Percentiles rank a stretch among this genome's conserved stretches.
Conservation (phyloP, 2,888 invertebrate species). For the Dynastes hyllus region DNA sequence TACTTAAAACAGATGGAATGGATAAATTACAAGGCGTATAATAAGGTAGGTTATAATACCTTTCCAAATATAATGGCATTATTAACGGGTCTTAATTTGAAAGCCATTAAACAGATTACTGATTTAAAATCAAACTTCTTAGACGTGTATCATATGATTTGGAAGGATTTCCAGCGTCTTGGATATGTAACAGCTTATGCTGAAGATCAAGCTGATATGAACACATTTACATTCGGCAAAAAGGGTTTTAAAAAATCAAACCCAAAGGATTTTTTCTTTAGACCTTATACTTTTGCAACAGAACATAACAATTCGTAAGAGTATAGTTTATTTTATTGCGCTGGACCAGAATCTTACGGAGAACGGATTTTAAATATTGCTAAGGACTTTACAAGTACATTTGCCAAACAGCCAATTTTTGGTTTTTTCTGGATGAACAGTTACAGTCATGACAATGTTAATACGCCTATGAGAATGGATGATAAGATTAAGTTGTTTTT, state of each 20-base stretch:
- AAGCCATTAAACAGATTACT: constrained; percentile 72
- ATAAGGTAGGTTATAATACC: constrained; percentile 89
- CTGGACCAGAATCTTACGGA: constrained; percentile 78
- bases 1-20: constrained; percentile 76
- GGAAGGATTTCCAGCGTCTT: constrained; percentile 81
- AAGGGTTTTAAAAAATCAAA: constrained; percentile 79
- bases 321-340: constrained; percentile 70
- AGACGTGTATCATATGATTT: constrained; percentile 84
- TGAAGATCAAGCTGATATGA: constrained; percentile 83
- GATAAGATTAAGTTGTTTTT: constrained; percentile 76
- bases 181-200: constrained; percentile 87
- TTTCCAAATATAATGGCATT: constrained; percentile 92
- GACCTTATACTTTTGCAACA: constrained; percentile 83
- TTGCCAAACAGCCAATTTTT: constrained; percentile 78
- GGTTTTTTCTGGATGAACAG: constrained; percentile 88
- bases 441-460: constrained; percentile 84
- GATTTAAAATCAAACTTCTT: constrained; percentile 73
- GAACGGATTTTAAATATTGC: constrained; percentile 83
- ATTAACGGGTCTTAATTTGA: constrained; percentile 77
- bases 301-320: constrained; percentile 69
- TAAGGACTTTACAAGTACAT: constrained; percentile 78
- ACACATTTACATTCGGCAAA: constrained; percentile 84
- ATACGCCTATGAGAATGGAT: constrained; percentile 81
- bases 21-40: constrained; percentile 66
- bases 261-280: constrained; percentile 89